Evolutionary conservation across 1,140 invertebrate species (phyloP).

Genomic region (Centruroides vittatus): DNA sequence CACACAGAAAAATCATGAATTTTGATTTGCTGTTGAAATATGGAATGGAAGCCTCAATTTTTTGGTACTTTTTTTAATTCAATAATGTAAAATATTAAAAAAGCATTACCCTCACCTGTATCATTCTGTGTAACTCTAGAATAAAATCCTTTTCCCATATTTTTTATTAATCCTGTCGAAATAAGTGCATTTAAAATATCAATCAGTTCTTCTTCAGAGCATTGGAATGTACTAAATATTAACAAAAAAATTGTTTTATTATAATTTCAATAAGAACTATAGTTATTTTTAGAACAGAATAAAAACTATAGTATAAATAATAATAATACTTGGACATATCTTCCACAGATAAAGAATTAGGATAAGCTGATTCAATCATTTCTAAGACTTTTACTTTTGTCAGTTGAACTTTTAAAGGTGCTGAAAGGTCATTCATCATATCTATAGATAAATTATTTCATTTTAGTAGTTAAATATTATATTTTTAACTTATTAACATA

Average conservation of each 20-base stretch:
- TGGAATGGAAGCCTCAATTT: too few relatives aligned
- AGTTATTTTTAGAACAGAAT: constrained; percentile 22
- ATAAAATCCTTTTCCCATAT: background rate
- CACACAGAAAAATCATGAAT: too few relatives aligned
- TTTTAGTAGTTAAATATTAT: too few relatives aligned
- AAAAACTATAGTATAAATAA: too few relatives aligned
- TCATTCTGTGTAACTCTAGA: background rate
- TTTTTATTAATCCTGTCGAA: background rate
- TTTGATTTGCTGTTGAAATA: too few relatives aligned
- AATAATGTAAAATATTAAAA: too few relatives aligned
- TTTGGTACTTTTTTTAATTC: too few relatives aligned
- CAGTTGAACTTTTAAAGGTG: background rate
- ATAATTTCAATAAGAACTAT: background rate
- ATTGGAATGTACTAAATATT: background rate
- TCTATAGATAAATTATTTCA: too few relatives aligned
- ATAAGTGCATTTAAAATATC: background rate
- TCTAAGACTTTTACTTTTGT: constrained; percentile 51
- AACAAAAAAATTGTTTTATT: background rate
- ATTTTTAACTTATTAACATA: too few relatives aligned
- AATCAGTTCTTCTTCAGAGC: background rate
- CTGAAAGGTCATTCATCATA: background rate
- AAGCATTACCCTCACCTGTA: background rate
- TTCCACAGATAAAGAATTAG: constrained; percentile 79
- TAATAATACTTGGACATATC: constrained; percentile 68
- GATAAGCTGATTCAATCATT: constrained; percentile 92